phyloP scores from a whole-genome alignment of 2,797 vertebrate species.

The Acanthurus tractus region DNA sequence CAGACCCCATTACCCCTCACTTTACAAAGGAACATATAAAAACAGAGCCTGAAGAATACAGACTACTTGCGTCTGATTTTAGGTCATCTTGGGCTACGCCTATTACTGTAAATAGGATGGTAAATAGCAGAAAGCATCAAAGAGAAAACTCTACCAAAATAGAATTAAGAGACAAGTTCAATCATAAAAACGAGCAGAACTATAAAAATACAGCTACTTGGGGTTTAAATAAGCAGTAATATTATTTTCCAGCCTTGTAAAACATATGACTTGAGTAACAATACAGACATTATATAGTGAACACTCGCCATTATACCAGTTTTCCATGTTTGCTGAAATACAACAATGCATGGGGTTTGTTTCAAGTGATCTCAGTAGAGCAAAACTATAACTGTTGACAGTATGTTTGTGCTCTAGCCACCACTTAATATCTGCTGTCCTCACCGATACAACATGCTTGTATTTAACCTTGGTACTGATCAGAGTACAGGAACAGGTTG shows the following conservation, averaged over 20 bases:
- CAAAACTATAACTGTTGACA: neutral
- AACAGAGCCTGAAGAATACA: conserved; percentile 54
- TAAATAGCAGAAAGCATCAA: conserved; percentile 30
- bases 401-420: neutral
- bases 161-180: conserved; percentile 22
- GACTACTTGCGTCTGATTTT: conserved; percentile 41
- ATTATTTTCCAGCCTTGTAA: neutral
- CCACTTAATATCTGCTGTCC: neutral
- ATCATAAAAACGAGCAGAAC: conserved; percentile 22
- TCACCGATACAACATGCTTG: neutral
- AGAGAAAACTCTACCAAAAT: conserved; percentile 9
- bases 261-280: neutral
- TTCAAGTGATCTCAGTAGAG: neutral
- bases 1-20: conserved; percentile 49
- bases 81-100: conserved; percentile 41
- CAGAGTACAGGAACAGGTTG: neutral
- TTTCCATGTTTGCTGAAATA: neutral
- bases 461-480: neutral
- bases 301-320: conserved; percentile 4
- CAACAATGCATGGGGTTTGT: neutral
- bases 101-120: conserved; percentile 56
- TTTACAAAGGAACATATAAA: conserved; percentile 54
- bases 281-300: neutral
- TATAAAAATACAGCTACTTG: neutral
- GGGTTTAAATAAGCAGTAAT: neutral